These are phyloP conservation scores for Biston stratarius DNA, from an alignment of 2,888 invertebrate genomes.

Conservation along the genomic window DNA sequence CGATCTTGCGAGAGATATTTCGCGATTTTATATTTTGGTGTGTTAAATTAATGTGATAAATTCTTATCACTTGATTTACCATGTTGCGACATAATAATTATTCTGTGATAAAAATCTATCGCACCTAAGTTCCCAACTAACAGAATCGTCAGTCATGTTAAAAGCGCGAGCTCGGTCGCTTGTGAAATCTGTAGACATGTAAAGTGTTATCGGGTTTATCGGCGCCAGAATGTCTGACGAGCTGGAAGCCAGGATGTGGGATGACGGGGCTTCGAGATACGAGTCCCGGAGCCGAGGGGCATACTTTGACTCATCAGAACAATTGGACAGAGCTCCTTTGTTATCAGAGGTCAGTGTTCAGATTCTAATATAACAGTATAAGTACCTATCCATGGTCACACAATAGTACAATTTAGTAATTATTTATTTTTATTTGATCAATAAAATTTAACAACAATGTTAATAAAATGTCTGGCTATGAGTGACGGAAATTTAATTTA, in stretches of 20 bases:
- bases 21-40: conserved; percentile 2
- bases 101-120: conserved; percentile 46
- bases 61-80: conserved; percentile 49
- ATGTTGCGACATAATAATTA: conserved; percentile 49
- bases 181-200: conserved; percentile 40
- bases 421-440: no score
- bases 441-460: no score
- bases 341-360: conserved; percentile 72
- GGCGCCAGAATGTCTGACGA: conserved; percentile 86
- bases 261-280: conserved; percentile 75
- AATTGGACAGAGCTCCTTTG: conserved; percentile 78
- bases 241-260: conserved; percentile 83
- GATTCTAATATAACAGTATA: no score
- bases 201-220: conserved; percentile 40
- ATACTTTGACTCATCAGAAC: conserved; percentile 78
- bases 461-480: no score
- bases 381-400: conserved; percentile 3
- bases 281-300: conserved; percentile 71
- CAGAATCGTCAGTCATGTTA: conserved; percentile 5
- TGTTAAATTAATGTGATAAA: conserved; percentile 1
- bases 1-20: neutral
- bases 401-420: neutral
- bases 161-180: conserved; percentile 4
- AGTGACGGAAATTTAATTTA: no score
- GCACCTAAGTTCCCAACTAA: conserved; percentile 2